Base-by-base conservation (phyloP, 1,140 invertebrate genomes). In the Pectinophora gossypiella region DNA sequence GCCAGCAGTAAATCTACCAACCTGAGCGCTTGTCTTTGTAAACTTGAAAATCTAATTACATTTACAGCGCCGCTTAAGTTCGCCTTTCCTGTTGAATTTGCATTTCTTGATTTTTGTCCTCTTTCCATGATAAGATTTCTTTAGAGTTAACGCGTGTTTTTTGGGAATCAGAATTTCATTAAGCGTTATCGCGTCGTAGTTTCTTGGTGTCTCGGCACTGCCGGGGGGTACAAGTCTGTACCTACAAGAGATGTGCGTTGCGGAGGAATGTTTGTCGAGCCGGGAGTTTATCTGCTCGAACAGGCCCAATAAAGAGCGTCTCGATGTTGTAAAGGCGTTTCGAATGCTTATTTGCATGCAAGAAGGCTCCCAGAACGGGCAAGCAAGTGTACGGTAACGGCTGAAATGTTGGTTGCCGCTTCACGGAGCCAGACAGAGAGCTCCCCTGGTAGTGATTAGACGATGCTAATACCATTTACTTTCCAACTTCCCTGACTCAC, bases 11-110 rank as follows among this genome's bases (percentile, higher is more conserved):
- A 85, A 83, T 85, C 78, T 76, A 75, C 70, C 67, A 71, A 81
- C 78, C 79, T 80, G 77, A 76, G 76, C 66, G 64, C 68, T 72
- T 76, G 77, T 82, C 78, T 84, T 84, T 81, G 78, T 84, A 81
- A 83, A 82, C 73, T 82, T 75, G 76, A 77, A 83, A 85, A 85
- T 84, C 78, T 85, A 82, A 85, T 84, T 85, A 85, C 80, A 81
- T 85, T 84, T 85, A 85, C 79, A 80, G 72, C 74, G 72, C 67
- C 61, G 75, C 68, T 81, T 78, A 77, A 78, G 64, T 77, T 76
- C 70, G 63, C 64, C 72, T 83, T 77, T 76, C 63, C 71, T 60
- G 70, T 63, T 60, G 61, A 71, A 83, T 83, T 83, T 77, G 77
- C 76, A 79, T 83, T 80, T 76, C 63, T 60, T 75, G 73, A 78